These are phyloP conservation scores for Macrophya annulata DNA, from an alignment of 2,888 invertebrate species.

Conservation along the genomic window DNA sequence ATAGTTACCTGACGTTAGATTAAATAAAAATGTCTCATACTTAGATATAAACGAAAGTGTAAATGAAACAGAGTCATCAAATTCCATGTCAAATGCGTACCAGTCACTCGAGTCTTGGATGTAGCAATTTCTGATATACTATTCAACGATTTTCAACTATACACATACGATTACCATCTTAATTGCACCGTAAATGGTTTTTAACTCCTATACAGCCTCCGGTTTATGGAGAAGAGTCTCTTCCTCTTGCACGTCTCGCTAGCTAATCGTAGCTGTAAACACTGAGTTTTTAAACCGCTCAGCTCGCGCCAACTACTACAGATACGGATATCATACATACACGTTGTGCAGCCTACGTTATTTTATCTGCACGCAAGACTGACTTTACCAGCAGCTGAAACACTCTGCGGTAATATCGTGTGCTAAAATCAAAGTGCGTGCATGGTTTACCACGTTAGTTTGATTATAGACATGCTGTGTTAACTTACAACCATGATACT, in stretches of 20 bases:
- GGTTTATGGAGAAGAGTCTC: slow-evolving; percentile 6
- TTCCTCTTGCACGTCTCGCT: neutral
- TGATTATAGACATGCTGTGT: neutral
- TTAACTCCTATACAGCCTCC: slow-evolving; percentile 3
- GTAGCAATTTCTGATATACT: neutral
- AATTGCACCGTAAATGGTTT: slow-evolving; percentile 29
- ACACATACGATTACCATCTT: slow-evolving; percentile 17
- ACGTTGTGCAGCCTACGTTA: slow-evolving; percentile 11
- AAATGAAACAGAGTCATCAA: neutral
- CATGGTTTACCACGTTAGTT: slow-evolving; percentile 15
- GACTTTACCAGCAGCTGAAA: neutral
- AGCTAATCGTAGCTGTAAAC: slow-evolving; percentile 46
- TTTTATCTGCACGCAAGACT: slow-evolving; percentile 16
- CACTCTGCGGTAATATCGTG: neutral
- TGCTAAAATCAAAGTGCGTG: slow-evolving; percentile 21
- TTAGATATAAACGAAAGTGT: slow-evolving; percentile 34
- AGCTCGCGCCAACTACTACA: neutral
- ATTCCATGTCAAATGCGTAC: slow-evolving; percentile 8
- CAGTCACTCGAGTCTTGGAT: neutral
- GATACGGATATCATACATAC: neutral
- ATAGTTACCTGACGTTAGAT: slow-evolving; percentile 24
- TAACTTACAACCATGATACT: neutral
- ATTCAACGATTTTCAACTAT: neutral
- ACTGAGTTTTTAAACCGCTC: neutral
- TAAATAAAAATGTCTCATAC: slow-evolving; percentile 37